Base-by-base conservation (phyloP, 2,797 vertebrate species). In the Danio aesculapii region DNA sequence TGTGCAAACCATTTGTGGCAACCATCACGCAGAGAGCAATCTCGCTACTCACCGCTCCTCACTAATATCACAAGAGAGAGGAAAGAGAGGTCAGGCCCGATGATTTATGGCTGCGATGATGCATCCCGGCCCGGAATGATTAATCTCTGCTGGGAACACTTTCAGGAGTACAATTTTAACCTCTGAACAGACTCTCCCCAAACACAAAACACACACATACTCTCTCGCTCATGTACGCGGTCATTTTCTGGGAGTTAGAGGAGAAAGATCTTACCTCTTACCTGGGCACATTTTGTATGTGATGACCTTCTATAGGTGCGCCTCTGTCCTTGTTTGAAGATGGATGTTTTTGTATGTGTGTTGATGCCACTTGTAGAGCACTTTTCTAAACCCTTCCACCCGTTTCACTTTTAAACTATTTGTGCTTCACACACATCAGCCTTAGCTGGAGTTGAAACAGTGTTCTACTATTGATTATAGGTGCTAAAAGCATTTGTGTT, bases 61-160 rank as follows among this genome's bases (percentile, higher is more conserved):
- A 57, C 50, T 81, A 73, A 81, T 74, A 81, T 74, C 70, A 68
- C 67, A 55, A 46, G 70, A 71, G 50, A 69, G 46, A 61, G 83
- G 57, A 73, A 77, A 66, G 61, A 63, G 87, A 77, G 91, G 93
- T 93, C 93, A 94, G 92, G 90, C 92, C 74, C 75, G 91, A 91
- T 94, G 94, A 95, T 94, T 94, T 94, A 95, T 94, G 91, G 91
- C 90, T 91, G 62, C 87, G 87, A 92, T 92, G 92, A 92, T 91
- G 92, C 91, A 92, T 93, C 93, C 91, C 89, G 92, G 91, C 90
- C 88, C 88, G 81, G 88, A 89, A 93, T 94, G 93, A 95, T 95
- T 94, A 94, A 95, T 95, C 91, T 94, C 93, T 94, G 93, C 93
- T 94, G 93, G 93, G 93, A 94, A 94, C 93, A 93, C 93, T 94